These are phyloP conservation scores for Atta texana DNA, from an alignment of 1,140 invertebrate species.

Conservation along the genomic window DNA sequence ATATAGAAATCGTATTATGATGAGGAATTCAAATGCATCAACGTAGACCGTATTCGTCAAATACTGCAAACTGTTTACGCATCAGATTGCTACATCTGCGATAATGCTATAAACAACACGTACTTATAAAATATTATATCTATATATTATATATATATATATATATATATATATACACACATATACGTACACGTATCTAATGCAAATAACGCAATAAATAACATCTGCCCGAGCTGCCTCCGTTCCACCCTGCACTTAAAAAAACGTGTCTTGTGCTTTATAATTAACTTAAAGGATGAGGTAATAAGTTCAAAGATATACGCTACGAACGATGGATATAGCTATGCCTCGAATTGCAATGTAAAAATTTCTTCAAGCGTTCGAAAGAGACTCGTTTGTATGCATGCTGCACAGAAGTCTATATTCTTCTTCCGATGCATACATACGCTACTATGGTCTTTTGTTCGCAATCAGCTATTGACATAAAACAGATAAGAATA, in stretches of 20 bases:
- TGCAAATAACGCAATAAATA: conserved; percentile 80
- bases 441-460: conserved; percentile 22
- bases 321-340: conserved; percentile 54
- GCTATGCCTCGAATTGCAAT: conserved; percentile 31
- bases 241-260: conserved; percentile 75
- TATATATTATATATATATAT: conserved; percentile 75
- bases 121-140: conserved; percentile 78
- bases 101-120: conserved; percentile 76
- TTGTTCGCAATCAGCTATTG: conserved; percentile 14
- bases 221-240: conserved; percentile 82
- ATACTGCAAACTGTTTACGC: neutral
- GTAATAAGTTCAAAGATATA: conserved; percentile 55
- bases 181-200: conserved; percentile 79
- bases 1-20: conserved; percentile 49
- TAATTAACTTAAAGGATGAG: conserved; percentile 68
- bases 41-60: conserved; percentile 40
- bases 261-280: conserved; percentile 72
- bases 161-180: conserved; percentile 74
- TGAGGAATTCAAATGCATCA: conserved; percentile 16
- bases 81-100: conserved; percentile 45
- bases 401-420: conserved; percentile 18
- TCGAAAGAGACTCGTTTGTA: conserved; percentile 10
- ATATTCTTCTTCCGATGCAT: conserved; percentile 19
- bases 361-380: conserved; percentile 25
- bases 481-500: conserved; percentile 18